These are phyloP conservation scores for Globodera rostochiensis DNA, from an alignment of 1,140 invertebrate species.

Conservation along the genomic window DNA sequence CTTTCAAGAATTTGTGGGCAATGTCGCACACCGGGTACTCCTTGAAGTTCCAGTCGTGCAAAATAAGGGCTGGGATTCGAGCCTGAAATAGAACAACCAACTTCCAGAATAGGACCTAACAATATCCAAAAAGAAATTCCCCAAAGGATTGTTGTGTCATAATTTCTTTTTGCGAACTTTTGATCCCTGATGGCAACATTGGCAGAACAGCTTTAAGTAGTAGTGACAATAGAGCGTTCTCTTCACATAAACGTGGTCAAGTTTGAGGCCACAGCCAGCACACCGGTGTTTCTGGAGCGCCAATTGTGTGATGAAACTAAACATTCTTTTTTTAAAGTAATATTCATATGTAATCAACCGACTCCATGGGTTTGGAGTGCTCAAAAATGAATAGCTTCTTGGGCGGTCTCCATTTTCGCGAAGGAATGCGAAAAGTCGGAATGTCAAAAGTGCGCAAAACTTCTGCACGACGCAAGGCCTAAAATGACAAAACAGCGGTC, in stretches of 20 bases:
- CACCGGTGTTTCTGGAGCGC: conserved; percentile 79
- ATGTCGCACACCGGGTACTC: conserved; percentile 81
- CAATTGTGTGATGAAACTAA: conserved; percentile 67
- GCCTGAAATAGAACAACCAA: conserved; percentile 3
- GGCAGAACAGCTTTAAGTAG: conserved; percentile 83
- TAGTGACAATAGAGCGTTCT: conserved; percentile 77
- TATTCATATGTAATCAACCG: conserved; percentile 4
- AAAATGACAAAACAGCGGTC: background rate
- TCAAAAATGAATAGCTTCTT: conserved; percentile 51
- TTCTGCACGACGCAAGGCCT: background rate
- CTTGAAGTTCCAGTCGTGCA: conserved; percentile 77
- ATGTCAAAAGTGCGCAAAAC: background rate
- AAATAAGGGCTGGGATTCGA: conserved; percentile 78
- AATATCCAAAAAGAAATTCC: too few species aligned
- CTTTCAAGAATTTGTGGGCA: conserved; percentile 77
- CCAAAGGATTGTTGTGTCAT: too few species aligned
- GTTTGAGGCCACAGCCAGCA: conserved; percentile 82
- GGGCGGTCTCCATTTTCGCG: conserved; percentile 40
- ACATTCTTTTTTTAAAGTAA: background rate
- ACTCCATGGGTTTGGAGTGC: conserved; percentile 43
- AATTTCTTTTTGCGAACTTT: conserved; percentile 65
- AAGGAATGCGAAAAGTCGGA: background rate
- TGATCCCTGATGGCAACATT: conserved; percentile 81
- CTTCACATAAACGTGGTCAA: conserved; percentile 70
- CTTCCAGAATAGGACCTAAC: too few species aligned